Conservation (phyloP, 1,140 invertebrate genomes). For the Drosophila repleta region DNA sequence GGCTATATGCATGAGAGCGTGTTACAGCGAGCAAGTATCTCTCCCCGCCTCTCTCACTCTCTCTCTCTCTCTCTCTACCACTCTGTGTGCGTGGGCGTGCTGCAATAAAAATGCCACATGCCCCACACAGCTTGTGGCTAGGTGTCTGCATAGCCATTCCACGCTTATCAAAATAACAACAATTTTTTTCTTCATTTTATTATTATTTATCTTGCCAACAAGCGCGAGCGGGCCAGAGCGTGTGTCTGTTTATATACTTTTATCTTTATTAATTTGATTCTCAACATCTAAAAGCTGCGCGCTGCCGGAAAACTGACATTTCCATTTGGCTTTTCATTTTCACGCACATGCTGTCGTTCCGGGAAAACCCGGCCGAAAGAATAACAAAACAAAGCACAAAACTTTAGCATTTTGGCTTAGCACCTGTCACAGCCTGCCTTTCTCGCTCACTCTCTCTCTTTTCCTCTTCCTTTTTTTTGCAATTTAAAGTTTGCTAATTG, state of each 20-base stretch:
- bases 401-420: conserved; percentile 9
- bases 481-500: conserved; percentile 43
- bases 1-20: conserved; percentile 38
- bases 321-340: conserved; percentile 23
- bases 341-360: not conserved
- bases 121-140: conserved; percentile 36
- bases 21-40: conserved; percentile 25
- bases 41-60: too few relatives aligned
- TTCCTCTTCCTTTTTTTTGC: conserved; percentile 1
- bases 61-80: not conserved
- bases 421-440: conserved; percentile 23
- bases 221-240: not conserved
- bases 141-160: conserved; percentile 32
- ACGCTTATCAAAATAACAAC: conserved; percentile 60
- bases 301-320: conserved; percentile 9
- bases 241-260: conserved; percentile 26
- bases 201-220: conserved; percentile 27
- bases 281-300: conserved; percentile 25
- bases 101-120: conserved; percentile 50
- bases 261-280: conserved; percentile 49
- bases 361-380: conserved; percentile 5
- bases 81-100: conserved; percentile 25
- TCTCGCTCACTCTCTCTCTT: not conserved
- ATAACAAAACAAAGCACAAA: conserved; percentile 6
- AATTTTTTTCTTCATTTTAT: conserved; percentile 9